Base-by-base conservation (phyloP, 1,140 invertebrate genomes). In the Leptinotarsa texana region DNA sequence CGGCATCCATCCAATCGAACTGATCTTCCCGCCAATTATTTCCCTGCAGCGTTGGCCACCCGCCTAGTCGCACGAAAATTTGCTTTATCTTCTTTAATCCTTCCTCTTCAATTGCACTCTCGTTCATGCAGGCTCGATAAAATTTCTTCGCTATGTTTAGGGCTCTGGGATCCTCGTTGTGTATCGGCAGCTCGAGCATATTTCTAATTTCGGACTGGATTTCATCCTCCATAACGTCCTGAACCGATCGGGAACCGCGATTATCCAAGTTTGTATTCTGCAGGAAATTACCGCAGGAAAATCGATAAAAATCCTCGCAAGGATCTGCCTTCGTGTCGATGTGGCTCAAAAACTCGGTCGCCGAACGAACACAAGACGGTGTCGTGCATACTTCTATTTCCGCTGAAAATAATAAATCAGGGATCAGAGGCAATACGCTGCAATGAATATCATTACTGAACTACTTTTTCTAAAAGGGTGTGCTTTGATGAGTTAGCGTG, bases 281-380 rank as follows among this genome's bases (percentile, higher is more conserved):
- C 67, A 79, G 66, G 75, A 79, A 82, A 75, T 78, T 78, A 11
- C 95, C 94, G 82, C 95, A 97, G 0, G 94, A 91, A 81, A 92
- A 97, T 81, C 93, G 90, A 85, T 96, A 97, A 84, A 97, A 98
- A 84, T 98, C 95, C 11, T 93, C 87, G 84, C 96, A 98, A 0
- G 96, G 96, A 86, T 96, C 90, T 1, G 89, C 89, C 42, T 84
- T 87, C 0, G 81, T 84, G 80, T 96, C 93, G 91, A 96, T 95
- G 79, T 92, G 92, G 69, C 90, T 73, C 18, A 81, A 75, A 48
- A 84, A 33, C 24, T 82, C 74, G 66, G 74, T 78, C 11, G 79
- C 72, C 24, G 72, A 76, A 33, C 67, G 74, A 33, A 80, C 75
- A 69, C 80, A 82, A 27, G 73, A 63, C 2, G 78, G 67, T 48